These are phyloP conservation scores for Pseudopipra pipra DNA, from an alignment of 2,113 vertebrate genomes.

Conservation along the genomic window DNA sequence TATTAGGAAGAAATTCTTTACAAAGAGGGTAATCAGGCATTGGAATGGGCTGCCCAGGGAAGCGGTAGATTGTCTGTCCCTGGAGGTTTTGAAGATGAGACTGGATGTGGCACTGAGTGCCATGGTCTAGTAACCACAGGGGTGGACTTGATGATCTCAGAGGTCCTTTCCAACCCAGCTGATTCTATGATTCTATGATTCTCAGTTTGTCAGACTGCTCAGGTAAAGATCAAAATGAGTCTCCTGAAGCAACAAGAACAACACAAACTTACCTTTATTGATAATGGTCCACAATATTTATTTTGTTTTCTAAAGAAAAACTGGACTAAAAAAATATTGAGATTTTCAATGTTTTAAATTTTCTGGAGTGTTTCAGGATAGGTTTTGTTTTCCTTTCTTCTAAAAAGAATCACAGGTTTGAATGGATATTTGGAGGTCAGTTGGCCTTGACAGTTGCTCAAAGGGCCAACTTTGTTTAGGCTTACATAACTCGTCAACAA, in stretches of 20 bases:
- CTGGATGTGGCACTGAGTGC: too few species aligned
- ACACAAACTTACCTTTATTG: not conserved
- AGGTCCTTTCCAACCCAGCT: too few species aligned
- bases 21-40: too few species aligned
- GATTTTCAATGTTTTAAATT: not conserved
- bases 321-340: not conserved
- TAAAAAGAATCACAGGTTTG: not conserved
- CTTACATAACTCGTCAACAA: not conserved
- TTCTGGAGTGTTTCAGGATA: not conserved
- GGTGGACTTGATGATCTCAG: too few species aligned
- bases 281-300: not conserved
- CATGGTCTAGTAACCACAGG: too few species aligned
- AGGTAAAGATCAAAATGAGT: not conserved
- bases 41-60: too few species aligned
- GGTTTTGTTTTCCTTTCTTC: not conserved
- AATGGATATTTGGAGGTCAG: not conserved
- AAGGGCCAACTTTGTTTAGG: not conserved
- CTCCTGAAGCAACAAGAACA: not conserved
- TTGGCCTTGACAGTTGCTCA: not conserved
- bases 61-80: too few species aligned
- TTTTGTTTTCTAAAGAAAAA: not conserved
- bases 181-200: too few species aligned
- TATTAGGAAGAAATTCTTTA: too few species aligned
- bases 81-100: too few species aligned
- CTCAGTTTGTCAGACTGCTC: not conserved